These are phyloP conservation scores for Gopherus evgoodei DNA, from an alignment of 2,113 vertebrate species.

Conservation along the genomic window DNA sequence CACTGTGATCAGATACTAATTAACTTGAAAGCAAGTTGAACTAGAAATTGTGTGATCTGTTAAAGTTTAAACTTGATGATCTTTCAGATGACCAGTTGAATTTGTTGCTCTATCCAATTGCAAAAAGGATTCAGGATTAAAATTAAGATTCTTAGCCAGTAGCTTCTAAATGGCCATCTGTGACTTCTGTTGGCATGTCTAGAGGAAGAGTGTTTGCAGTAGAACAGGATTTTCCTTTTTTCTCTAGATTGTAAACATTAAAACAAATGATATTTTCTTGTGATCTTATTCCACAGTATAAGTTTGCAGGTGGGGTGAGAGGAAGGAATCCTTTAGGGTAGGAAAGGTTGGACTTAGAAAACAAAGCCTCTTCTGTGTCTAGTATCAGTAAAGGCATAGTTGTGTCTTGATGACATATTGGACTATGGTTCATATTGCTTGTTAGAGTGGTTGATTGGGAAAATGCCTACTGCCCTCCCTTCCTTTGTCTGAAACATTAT, in stretches of 20 bases:
- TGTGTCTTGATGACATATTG: neutral
- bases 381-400: neutral
- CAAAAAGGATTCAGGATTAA: fast-evolving
- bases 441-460: neutral
- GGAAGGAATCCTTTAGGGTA: neutral
- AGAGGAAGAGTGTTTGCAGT: neutral
- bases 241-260: neutral
- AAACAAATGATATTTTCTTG: neutral
- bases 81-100: neutral
- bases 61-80: neutral
- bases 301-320: neutral
- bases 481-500: neutral
- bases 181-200: fast-evolving
- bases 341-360: neutral
- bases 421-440: neutral
- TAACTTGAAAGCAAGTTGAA: neutral
- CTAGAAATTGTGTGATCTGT: neutral
- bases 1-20: fast-evolving
- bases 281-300: slow-evolving; percentile 35
- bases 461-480: neutral
- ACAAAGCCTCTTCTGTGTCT: neutral
- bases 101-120: neutral
- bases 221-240: neutral
- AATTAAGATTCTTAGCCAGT: neutral
- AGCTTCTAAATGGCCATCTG: neutral